Evolutionary conservation across 2,797 vertebrate genomes (phyloP), one percentile per base, ranked within the genome.

Genomic region (Chloroceryle amazona): DNA sequence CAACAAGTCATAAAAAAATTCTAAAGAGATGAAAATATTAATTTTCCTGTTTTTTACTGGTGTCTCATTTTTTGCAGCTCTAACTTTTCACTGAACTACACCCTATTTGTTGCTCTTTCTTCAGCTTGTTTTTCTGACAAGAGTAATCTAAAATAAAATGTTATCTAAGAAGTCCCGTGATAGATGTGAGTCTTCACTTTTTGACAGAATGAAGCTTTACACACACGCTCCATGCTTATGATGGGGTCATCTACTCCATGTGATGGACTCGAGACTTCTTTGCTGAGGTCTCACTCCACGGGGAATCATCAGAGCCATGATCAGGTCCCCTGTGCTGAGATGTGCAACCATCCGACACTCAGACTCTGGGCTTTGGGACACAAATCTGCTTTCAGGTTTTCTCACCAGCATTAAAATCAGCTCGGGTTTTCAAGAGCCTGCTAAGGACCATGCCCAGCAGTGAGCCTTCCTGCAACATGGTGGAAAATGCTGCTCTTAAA

Each of bases 401-500:
- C 58, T 74, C 55, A 33, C 21, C 35, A 51, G 52, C 3, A 1
- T 39, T 66, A 89, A 62, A 92, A 16, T 25, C 74, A 89, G 16
- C 35, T 33, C 10, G 13, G 57, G 11, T 31, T 86, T 83, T 68
- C 61, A 20, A 52, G 18, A 74, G 17, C 33, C 70, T 62, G 37
- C 57, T 35, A 20, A 65, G 75, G 72, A 58, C 54, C 6, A 7
- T 67, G 72, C 28, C 37, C 75, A 54, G 49, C 28, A 67, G 19
- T 6, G 31, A 72, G 57, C 8, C 41, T 52, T 57, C 72, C 75
- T 58, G 41, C 55, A 78, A 39, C 42, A 58, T 3, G 57, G 49
- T 75, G 46, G 81, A 28, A 88, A 97, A 89, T 73, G 28, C 7
- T 68, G 41, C 58, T 81, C 39, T 49, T 51, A 42, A 89, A 83